These are phyloP conservation scores for Aramus guarauna DNA, from an alignment of 2,113 vertebrate species.

Conservation along the genomic window DNA sequence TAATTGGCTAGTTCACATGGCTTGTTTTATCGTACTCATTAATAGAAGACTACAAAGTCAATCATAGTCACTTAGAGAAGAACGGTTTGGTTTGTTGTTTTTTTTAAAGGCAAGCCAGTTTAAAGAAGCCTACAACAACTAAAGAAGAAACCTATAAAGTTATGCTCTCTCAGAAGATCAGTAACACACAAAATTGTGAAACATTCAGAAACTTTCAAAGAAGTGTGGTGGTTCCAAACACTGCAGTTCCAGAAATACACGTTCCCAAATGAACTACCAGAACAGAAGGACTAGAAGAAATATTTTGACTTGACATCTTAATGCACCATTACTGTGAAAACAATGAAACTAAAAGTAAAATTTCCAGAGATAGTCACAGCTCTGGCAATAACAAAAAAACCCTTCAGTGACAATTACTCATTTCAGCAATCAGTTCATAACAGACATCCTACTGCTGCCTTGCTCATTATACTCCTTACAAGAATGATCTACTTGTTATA, in stretches of 20 bases:
- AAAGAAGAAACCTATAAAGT: background rate
- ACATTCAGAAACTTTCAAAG: slow-evolving; percentile 47
- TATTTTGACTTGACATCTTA: slow-evolving; percentile 70
- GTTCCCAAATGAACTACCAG: slow-evolving; percentile 61
- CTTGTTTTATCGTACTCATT: background rate
- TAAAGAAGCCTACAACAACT: background rate
- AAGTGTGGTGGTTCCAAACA: slow-evolving; percentile 28
- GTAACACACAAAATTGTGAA: slow-evolving; percentile 51
- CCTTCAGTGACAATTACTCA: slow-evolving; percentile 46
- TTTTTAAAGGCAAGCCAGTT: background rate
- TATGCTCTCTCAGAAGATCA: slow-evolving; percentile 30
- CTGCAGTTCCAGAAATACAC: slow-evolving; percentile 65
- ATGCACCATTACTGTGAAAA: slow-evolving; percentile 69
- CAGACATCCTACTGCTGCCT: slow-evolving; percentile 17
- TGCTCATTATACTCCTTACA: slow-evolving; percentile 22
- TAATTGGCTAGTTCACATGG: background rate
- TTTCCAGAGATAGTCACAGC: slow-evolving; percentile 62
- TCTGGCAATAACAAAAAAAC: slow-evolving; percentile 42
- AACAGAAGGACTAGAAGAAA: slow-evolving; percentile 65
- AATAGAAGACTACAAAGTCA: background rate
- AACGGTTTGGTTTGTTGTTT: background rate
- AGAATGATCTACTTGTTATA: background rate
- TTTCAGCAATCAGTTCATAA: slow-evolving; percentile 50
- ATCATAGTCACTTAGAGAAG: background rate
- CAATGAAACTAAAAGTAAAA: slow-evolving; percentile 66